These are phyloP conservation scores for Cephus rjabovi DNA, from an alignment of 2,888 invertebrate species.

Conservation along the genomic window DNA sequence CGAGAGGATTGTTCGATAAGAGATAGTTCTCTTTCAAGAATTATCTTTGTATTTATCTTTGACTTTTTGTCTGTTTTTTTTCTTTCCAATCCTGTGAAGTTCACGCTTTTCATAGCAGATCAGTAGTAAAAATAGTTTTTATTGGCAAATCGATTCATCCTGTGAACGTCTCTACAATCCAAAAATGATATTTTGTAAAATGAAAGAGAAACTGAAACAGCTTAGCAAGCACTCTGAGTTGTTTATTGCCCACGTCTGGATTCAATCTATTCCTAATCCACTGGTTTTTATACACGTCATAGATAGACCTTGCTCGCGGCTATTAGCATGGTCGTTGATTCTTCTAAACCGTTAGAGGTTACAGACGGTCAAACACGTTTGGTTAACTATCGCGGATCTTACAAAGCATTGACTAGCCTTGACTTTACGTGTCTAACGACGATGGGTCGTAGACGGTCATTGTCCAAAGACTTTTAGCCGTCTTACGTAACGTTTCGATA, in stretches of 20 bases:
- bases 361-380: conserved; percentile 53
- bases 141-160: neutral
- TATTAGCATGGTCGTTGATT: neutral
- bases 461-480: neutral
- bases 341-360: conserved; percentile 58
- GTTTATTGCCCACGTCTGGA: neutral
- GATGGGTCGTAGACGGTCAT: conserved; percentile 47
- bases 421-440: conserved; percentile 53
- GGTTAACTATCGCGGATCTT: conserved; percentile 24
- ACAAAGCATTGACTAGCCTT: conserved; percentile 37
- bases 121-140: neutral
- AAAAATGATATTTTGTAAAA: neutral
- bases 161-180: neutral
- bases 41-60: neutral
- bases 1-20: neutral
- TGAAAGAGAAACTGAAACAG: neutral
- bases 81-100: neutral
- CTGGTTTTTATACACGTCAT: neutral
- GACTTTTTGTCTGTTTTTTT: neutral
- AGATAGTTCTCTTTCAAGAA: neutral
- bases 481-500: neutral
- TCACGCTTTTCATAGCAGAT: neutral
- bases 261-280: neutral
- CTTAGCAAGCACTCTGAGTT: neutral
- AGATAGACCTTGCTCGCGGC: neutral